phyloP scores from a whole-genome alignment of 2,888 invertebrate species.

The Plebejus melissa region DNA sequence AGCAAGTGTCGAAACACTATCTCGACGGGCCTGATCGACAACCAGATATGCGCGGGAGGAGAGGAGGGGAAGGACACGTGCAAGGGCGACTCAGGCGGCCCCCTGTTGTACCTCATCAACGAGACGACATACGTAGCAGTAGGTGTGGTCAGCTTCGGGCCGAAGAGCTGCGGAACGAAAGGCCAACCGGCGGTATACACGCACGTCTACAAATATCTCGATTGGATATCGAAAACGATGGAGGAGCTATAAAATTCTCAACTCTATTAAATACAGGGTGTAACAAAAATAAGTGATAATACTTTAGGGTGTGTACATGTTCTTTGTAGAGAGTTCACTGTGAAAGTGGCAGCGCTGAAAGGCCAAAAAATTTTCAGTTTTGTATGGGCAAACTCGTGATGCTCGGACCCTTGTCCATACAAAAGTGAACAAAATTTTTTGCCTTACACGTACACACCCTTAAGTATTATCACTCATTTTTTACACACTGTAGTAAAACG shows the following conservation, averaged over 20 bases:
- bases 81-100: slow-evolving; percentile 79
- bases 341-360: too few species aligned
- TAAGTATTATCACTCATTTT: too few species aligned
- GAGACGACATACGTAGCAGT: slow-evolving; percentile 36
- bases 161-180: slow-evolving; percentile 16
- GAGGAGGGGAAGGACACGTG: slow-evolving; percentile 64
- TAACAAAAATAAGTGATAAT: too few species aligned
- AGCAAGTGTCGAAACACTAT: slow-evolving; percentile 32
- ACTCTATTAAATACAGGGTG: neutral
- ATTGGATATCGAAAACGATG: slow-evolving; percentile 53
- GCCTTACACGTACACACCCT: too few species aligned
- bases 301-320: too few species aligned
- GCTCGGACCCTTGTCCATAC: too few species aligned
- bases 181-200: slow-evolving; percentile 38
- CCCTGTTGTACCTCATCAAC: slow-evolving; percentile 60
- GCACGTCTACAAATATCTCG: slow-evolving; percentile 56
- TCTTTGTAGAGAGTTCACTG: too few species aligned
- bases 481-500: neutral
- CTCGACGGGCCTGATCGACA: slow-evolving; percentile 28
- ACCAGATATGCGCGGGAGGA: slow-evolving; percentile 38
- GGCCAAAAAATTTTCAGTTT: too few species aligned
- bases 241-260: neutral
- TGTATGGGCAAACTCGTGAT: too few species aligned
- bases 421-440: too few species aligned
- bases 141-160: slow-evolving; percentile 21